Evolutionary conservation across 2,797 vertebrate genomes (phyloP).

Genomic region (Microtus californicus): DNA sequence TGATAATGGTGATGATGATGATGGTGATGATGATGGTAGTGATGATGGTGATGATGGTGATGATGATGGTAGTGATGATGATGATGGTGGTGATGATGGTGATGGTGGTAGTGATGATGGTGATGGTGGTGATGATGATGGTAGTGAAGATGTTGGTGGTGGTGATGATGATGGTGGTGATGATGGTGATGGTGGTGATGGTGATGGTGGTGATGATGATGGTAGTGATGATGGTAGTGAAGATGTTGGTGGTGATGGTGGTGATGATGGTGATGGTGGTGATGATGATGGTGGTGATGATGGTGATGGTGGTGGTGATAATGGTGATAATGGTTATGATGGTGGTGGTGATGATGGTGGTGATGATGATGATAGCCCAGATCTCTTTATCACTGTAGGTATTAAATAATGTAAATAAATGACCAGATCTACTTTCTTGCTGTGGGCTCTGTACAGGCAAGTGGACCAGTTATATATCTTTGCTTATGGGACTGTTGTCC

Average conservation of each 20-base stretch:
- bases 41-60: rapidly evolving
- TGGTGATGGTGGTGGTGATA: rapidly evolving
- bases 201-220: rapidly evolving
- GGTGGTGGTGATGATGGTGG: rapidly evolving
- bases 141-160: rapidly evolving
- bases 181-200: rapidly evolving
- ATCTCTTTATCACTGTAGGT: background rate
- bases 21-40: rapidly evolving
- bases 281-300: rapidly evolving
- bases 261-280: rapidly evolving
- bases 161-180: rapidly evolving
- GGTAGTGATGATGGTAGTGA: rapidly evolving
- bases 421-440: too few relatives aligned
- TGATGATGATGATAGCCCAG: background rate
- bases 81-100: rapidly evolving
- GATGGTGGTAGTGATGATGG: rapidly evolving
- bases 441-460: background rate
- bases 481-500: background rate
- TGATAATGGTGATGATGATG: rapidly evolving
- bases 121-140: rapidly evolving
- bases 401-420: background rate
- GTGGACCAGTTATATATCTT: background rate
- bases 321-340: background rate
- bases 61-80: rapidly evolving
- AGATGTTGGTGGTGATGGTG: rapidly evolving